phyloP scores from a whole-genome alignment of 2,113 vertebrate genomes.

The Sprattus sprattus region DNA sequence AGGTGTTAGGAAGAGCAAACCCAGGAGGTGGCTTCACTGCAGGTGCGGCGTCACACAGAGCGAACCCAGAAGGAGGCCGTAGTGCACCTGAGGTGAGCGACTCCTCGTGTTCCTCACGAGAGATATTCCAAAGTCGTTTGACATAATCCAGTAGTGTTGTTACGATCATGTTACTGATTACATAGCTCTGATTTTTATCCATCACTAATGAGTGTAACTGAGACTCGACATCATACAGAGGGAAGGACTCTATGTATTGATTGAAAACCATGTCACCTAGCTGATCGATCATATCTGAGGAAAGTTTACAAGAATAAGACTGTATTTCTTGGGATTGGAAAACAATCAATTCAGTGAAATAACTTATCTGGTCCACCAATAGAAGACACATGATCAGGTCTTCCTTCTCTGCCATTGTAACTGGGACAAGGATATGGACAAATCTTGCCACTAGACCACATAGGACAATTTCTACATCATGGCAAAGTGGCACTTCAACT shows the following conservation, averaged over 20 bases:
- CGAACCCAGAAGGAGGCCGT: neutral
- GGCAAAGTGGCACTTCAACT: neutral
- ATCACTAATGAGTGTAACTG: neutral
- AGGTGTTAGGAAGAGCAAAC: neutral
- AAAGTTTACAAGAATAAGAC: neutral
- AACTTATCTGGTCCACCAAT: neutral
- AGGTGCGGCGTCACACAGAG: neutral
- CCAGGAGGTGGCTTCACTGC: neutral
- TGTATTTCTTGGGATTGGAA: neutral
- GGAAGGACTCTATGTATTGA: neutral
- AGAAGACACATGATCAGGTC: neutral
- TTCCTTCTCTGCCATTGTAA: neutral
- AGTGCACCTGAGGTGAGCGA: no score
- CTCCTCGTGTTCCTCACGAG: no score
- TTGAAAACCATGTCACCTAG: neutral
- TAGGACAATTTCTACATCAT: neutral
- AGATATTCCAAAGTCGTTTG: no score
- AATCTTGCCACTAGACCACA: neutral
- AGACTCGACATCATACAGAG: neutral
- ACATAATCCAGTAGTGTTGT: neutral
- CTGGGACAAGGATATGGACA: neutral
- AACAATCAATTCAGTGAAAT: neutral
- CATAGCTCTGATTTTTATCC: neutral
- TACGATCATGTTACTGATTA: neutral
- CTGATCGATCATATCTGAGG: neutral